phyloP scores from a whole-genome alignment of 2,113 vertebrate genomes.

The Phylloscopus trochiloides region DNA sequence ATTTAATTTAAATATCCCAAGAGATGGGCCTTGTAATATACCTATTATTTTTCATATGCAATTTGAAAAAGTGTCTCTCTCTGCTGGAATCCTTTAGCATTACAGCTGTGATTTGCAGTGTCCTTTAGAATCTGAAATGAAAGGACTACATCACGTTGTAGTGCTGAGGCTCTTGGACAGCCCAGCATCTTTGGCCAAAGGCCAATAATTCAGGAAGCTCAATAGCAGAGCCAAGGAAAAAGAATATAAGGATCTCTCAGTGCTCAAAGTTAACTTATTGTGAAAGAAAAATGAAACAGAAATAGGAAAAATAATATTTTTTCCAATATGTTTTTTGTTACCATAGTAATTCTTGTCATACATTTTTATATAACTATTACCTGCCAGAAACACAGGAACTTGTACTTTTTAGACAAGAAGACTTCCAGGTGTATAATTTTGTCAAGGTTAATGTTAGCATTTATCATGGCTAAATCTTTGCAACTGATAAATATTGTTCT shows the following conservation, averaged over 20 bases:
- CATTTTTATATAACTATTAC: neutral
- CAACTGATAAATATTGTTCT: conserved; percentile 7
- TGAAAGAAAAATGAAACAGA: neutral
- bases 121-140: neutral
- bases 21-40: neutral
- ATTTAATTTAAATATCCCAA: neutral
- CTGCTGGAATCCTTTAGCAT: neutral
- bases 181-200: neutral
- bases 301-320: neutral
- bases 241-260: neutral
- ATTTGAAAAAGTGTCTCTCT: neutral
- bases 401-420: conserved; percentile 9
- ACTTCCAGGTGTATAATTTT: conserved; percentile 24
- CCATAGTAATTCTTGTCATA: neutral
- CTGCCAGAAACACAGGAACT: neutral
- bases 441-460: neutral
- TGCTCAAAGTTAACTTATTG: neutral
- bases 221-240: neutral
- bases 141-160: neutral
- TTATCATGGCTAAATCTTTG: conserved; percentile 5
- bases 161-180: neutral
- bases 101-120: neutral
- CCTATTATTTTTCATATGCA: neutral
- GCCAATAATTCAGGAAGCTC: neutral
- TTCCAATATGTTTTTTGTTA: neutral